phyloP scores from a whole-genome alignment of 2,113 vertebrate genomes.

The Leucosticte australis region DNA sequence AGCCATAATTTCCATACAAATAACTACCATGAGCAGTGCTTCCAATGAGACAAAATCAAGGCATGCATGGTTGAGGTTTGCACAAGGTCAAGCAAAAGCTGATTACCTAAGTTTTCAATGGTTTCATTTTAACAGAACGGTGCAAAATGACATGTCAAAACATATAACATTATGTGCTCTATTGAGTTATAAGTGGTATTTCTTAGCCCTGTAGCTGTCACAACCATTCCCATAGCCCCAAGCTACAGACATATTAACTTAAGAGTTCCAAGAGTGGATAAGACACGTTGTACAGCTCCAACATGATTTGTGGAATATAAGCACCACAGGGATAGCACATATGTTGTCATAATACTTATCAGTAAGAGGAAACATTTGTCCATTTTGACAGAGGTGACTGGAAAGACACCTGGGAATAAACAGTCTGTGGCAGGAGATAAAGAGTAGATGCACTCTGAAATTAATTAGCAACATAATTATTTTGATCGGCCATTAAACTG shows the following conservation, averaged over 20 bases:
- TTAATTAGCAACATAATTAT: neutral
- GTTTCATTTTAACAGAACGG: neutral
- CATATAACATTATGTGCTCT: neutral
- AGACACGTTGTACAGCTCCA: neutral
- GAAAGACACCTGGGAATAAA: neutral
- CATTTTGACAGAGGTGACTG: neutral
- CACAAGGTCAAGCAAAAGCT: neutral
- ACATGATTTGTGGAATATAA: neutral
- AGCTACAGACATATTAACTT: neutral
- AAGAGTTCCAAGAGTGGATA: neutral
- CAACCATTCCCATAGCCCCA: neutral
- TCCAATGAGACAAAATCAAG: neutral
- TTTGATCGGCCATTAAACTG: neutral
- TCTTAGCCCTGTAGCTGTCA: neutral
- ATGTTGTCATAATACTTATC: neutral
- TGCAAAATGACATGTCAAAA: neutral
- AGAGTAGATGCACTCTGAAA: neutral
- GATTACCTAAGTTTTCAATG: neutral
- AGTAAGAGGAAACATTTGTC: neutral
- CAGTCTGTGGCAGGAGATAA: neutral
- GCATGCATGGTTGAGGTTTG: neutral
- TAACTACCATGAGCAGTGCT: neutral
- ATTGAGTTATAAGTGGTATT: neutral
- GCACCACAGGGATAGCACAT: accelerated
- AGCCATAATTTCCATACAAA: neutral